Evolutionary conservation across 2,113 vertebrate genomes (phyloP).

Genomic region (Xiphorhynchus elegans): DNA sequence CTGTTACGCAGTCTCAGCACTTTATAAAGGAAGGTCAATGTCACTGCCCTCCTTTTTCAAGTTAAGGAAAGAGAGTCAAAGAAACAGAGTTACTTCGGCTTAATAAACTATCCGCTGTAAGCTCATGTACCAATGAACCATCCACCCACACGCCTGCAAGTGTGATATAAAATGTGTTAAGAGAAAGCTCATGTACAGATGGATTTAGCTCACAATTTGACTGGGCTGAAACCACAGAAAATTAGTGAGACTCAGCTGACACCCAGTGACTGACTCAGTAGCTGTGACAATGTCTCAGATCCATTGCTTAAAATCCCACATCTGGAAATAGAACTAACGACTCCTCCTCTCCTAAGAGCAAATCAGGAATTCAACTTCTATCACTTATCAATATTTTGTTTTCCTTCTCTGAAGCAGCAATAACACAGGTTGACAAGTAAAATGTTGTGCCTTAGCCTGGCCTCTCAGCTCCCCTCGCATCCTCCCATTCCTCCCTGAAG

Average conservation of each 20-base stretch:
- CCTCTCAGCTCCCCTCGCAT: neutral
- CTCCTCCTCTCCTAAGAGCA: neutral
- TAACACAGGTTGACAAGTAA: neutral
- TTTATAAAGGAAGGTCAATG: neutral
- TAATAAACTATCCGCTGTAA: neutral
- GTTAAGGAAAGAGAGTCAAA: neutral
- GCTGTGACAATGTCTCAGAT: neutral
- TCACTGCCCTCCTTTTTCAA: neutral
- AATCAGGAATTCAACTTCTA: neutral
- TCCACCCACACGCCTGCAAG: neutral
- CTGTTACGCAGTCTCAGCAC: neutral
- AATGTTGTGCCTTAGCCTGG: neutral
- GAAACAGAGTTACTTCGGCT: neutral
- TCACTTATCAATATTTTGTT: neutral
- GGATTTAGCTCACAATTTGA: neutral
- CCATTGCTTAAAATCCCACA: neutral
- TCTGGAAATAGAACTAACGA: neutral
- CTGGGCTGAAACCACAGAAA: neutral
- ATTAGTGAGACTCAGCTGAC: neutral
- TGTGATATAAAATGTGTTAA: accelerated
- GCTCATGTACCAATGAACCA: neutral
- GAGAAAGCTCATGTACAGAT: neutral
- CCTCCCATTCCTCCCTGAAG: neutral
- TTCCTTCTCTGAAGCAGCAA: neutral
- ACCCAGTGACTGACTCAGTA: neutral